Evolutionary conservation across 2,888 invertebrate genomes (phyloP).

Genomic region (Euclidia mi): DNA sequence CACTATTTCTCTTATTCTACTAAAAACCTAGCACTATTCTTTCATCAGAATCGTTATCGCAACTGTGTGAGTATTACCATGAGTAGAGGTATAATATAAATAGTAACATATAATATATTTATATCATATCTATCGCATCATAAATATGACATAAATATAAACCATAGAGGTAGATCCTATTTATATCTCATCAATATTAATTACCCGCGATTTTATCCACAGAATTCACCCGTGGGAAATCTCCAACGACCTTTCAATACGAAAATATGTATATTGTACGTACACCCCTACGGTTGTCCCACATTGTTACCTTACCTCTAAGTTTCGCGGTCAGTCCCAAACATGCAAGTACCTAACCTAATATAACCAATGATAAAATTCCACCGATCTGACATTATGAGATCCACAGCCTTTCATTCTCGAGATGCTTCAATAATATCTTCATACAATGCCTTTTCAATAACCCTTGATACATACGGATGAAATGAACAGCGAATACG

Average conservation of each 20-base stretch:
- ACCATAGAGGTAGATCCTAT: no score
- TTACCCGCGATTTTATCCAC: neutral
- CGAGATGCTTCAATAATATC: constrained; percentile 62
- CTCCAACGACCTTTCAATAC: neutral
- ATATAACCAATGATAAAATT: constrained; percentile 46
- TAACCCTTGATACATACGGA: constrained; percentile 52
- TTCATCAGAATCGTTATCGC: no score
- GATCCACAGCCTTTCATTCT: constrained; percentile 58
- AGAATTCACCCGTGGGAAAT: neutral
- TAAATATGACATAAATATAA: no score
- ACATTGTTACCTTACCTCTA: constrained; percentile 12
- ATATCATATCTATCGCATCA: no score
- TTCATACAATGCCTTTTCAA: constrained; percentile 62
- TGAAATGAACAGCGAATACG: constrained; percentile 1
- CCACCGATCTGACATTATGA: constrained; percentile 60
- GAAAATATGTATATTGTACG: neutral
- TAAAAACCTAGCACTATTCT: no score
- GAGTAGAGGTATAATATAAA: no score
- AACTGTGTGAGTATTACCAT: no score
- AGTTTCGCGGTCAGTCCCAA: constrained; percentile 19
- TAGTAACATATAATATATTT: no score
- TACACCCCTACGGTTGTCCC: neutral
- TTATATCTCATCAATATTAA: neutral
- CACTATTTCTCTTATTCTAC: no score
- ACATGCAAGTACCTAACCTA: constrained; percentile 23